A percentile compares a stretch with the other conserved stretches of the same genome.
Evolutionary conservation across 92 coral and sea anemone species (phyloP).

Genomic region (Paramuricea clavata): DNA sequence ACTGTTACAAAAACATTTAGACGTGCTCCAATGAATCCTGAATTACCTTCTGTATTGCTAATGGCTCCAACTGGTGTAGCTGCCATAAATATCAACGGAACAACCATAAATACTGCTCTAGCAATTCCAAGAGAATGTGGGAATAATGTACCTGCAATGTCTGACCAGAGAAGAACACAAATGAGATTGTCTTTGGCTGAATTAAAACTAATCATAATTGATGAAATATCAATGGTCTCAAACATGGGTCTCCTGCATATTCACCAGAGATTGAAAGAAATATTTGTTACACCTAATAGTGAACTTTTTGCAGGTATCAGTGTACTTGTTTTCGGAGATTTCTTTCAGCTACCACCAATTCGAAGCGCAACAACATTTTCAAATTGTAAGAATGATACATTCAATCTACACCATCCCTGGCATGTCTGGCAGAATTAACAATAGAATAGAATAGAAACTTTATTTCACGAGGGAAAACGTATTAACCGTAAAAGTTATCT

Average conservation of each 20-base stretch:
- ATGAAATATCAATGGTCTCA: slow-evolving; percentile 52
- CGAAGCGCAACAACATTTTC: slow-evolving; percentile 23
- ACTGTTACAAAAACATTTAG: slow-evolving; percentile 69
- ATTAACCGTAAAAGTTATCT: too few species aligned
- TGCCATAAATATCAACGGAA: slow-evolving; percentile 70
- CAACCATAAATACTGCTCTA: slow-evolving; percentile 69
- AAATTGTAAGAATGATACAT: slow-evolving; percentile 27
- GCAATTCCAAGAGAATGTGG: slow-evolving; percentile 68
- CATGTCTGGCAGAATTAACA: too few species aligned
- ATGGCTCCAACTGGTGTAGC: slow-evolving; percentile 80
- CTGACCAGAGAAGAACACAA: slow-evolving; percentile 70
- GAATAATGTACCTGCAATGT: slow-evolving; percentile 62
- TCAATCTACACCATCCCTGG: neutral
- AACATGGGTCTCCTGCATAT: slow-evolving; percentile 73
- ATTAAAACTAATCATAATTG: neutral
- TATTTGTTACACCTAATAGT: slow-evolving; percentile 12
- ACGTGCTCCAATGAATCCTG: slow-evolving; percentile 66
- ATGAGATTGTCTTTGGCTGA: slow-evolving; percentile 58
- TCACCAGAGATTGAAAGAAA: slow-evolving; percentile 28
- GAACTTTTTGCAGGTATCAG: slow-evolving; percentile 8
- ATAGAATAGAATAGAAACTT: too few species aligned
- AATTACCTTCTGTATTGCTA: slow-evolving; percentile 61
- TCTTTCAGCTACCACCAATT: neutral
- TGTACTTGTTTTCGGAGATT: neutral
- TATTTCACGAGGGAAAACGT: too few species aligned